Percentiles rank a stretch among this genome's conserved stretches.
These are phyloP conservation scores for Catajapyx aquilonaris DNA, from an alignment of 1,140 invertebrate genomes.

Conservation along the genomic window DNA sequence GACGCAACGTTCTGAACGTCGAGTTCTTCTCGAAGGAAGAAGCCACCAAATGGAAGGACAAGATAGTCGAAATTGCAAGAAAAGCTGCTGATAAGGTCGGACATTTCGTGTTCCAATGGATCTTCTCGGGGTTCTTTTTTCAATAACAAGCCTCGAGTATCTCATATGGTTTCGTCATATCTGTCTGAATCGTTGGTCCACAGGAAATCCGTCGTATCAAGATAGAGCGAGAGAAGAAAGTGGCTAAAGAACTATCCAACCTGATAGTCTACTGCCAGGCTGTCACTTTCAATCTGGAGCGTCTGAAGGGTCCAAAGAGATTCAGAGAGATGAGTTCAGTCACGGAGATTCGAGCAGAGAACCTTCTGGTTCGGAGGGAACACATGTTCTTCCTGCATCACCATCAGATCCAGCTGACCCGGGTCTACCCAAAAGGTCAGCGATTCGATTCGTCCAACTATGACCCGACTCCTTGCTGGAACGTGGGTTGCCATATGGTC, in stretches of 20 bases:
- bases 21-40: too few species aligned
- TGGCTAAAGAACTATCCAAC: constrained; percentile 94
- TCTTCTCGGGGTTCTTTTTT: constrained; percentile 43
- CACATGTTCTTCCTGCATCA: constrained; percentile 63
- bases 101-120: constrained; percentile 30
- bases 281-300: constrained; percentile 54
- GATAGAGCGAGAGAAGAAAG: constrained; percentile 67
- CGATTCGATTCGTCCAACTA: constrained; percentile 94
- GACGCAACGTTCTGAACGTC: too few species aligned
- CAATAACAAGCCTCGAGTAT: constrained; percentile 50
- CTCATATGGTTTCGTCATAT: constrained; percentile 45
- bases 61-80: too few species aligned
- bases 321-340: constrained; percentile 93
- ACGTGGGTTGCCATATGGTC: constrained; percentile 87
- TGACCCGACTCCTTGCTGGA: constrained; percentile 88
- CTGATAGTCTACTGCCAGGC: constrained; percentile 89
- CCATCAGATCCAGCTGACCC: constrained; percentile 29
- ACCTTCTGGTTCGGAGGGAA: constrained; percentile 60
- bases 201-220: constrained; percentile 56
- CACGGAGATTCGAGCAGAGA: constrained; percentile 84
- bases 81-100: too few species aligned
- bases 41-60: too few species aligned
- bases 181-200: constrained; percentile 46
- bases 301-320: constrained; percentile 43
- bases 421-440: constrained; percentile 34